phyloP scores from a whole-genome alignment of 2,113 vertebrate species.

The Mellivora capensis region DNA sequence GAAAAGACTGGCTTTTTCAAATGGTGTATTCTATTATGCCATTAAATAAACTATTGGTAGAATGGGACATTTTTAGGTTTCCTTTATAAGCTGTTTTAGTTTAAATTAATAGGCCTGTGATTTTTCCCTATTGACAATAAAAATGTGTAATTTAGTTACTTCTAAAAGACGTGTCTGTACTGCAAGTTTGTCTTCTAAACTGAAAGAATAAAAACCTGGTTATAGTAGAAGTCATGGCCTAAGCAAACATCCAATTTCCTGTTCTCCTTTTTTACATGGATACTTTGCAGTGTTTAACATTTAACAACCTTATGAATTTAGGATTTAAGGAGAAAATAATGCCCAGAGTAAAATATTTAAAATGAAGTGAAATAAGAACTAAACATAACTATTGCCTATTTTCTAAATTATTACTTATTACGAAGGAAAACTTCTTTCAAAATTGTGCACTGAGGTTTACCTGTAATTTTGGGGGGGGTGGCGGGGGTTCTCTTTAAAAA shows the following conservation, averaged over 20 bases:
- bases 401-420: conserved; percentile 29
- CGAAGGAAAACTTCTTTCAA: conserved; percentile 44
- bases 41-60: neutral
- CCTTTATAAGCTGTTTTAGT: neutral
- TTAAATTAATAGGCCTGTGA: conserved; percentile 11
- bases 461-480: neutral
- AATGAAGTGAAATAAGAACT: conserved; percentile 43
- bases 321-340: conserved; percentile 57
- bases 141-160: conserved; percentile 18
- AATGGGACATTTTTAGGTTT: conserved; percentile 20
- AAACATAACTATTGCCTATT: neutral
- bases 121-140: conserved; percentile 23
- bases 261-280: neutral
- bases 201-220: neutral
- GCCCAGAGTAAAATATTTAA: neutral
- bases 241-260: conserved; percentile 17
- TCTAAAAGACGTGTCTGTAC: neutral
- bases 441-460: conserved; percentile 61
- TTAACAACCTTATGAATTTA: conserved; percentile 22
- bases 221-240: neutral
- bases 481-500: conserved; percentile 29
- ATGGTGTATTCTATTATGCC: neutral
- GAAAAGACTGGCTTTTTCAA: conserved; percentile 23
- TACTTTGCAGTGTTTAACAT: neutral
- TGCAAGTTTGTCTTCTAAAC: neutral